Conservation (phyloP, 2,113 vertebrate species). For the Leptobrachium leishanense region DNA sequence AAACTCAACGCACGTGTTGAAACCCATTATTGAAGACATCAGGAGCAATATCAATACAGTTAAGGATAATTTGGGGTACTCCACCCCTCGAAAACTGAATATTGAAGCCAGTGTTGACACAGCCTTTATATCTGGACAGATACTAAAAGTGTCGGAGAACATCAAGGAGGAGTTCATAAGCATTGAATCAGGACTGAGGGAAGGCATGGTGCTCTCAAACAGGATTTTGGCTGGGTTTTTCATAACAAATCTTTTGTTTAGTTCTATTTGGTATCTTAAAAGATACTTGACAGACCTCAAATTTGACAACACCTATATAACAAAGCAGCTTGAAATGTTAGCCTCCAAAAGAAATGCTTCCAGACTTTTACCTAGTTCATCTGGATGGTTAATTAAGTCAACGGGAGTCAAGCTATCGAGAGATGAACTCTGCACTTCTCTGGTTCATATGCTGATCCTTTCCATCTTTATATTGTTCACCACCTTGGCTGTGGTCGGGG, state of each 20-base stretch:
- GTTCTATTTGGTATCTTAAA: slow-evolving; percentile 77
- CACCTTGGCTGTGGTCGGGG: slow-evolving; percentile 65
- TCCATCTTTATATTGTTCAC: slow-evolving; percentile 70
- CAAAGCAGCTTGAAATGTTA: slow-evolving; percentile 61
- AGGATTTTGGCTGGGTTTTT: slow-evolving; percentile 72
- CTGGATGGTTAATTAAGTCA: slow-evolving; percentile 58
- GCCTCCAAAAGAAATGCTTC: slow-evolving; percentile 48
- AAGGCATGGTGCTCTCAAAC: slow-evolving; percentile 59
- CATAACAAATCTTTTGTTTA: slow-evolving; percentile 67
- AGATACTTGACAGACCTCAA: slow-evolving; percentile 76
- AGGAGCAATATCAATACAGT: slow-evolving; percentile 47
- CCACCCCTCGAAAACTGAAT: slow-evolving; percentile 58
- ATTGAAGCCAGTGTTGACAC: slow-evolving; percentile 67
- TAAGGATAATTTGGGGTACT: not conserved
- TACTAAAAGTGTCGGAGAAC: slow-evolving; percentile 62
- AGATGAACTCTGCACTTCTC: slow-evolving; percentile 68
- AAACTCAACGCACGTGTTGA: slow-evolving; percentile 74
- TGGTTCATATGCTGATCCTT: slow-evolving; percentile 67
- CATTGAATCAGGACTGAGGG: slow-evolving; percentile 61
- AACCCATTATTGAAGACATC: slow-evolving; percentile 1
- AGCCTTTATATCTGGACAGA: slow-evolving; percentile 64
- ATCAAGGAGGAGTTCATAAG: slow-evolving; percentile 73
- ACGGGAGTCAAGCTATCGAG: slow-evolving; percentile 66
- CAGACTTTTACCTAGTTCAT: slow-evolving; percentile 49
- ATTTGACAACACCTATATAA: slow-evolving; percentile 81